Evolutionary conservation across 2,797 vertebrate genomes (phyloP).

Genomic region (Knipowitschia caucasica): DNA sequence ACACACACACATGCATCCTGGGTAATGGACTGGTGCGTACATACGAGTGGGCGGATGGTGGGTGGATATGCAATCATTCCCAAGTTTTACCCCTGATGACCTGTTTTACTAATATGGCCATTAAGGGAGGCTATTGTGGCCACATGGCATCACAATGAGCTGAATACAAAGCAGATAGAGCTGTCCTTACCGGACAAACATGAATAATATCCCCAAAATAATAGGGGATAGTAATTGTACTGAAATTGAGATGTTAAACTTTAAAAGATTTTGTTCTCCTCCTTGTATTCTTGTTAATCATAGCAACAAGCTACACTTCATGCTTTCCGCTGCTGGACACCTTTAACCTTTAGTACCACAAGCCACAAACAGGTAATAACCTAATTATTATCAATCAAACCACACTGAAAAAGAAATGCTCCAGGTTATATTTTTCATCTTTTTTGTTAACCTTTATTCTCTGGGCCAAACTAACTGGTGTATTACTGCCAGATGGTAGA

Average conservation of each 20-base stretch:
- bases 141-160: conserved; percentile 30
- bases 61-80: conserved; percentile 40
- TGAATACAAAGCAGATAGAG: conserved; percentile 34
- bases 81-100: conserved; percentile 36
- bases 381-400: background rate
- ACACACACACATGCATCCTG: conserved; percentile 15
- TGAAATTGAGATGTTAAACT: background rate
- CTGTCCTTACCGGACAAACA: conserved; percentile 5
- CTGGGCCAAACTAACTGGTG: background rate
- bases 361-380: background rate
- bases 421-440: background rate
- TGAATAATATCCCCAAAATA: too few species aligned
- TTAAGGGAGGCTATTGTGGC: conserved; percentile 44
- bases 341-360: background rate
- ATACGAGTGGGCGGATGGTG: conserved; percentile 34
- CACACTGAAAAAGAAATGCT: background rate
- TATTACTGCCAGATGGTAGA: background rate
- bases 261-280: too few species aligned
- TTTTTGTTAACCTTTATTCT: background rate
- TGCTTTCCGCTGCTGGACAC: background rate
- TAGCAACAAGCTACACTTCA: background rate
- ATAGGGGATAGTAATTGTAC: too few species aligned
- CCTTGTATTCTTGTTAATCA: too few species aligned
- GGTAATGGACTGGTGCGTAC: conserved; percentile 40
- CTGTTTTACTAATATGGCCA: conserved; percentile 43